Base-by-base conservation (phyloP, 2,888 invertebrate genomes). In the Drosophila prolongata region DNA sequence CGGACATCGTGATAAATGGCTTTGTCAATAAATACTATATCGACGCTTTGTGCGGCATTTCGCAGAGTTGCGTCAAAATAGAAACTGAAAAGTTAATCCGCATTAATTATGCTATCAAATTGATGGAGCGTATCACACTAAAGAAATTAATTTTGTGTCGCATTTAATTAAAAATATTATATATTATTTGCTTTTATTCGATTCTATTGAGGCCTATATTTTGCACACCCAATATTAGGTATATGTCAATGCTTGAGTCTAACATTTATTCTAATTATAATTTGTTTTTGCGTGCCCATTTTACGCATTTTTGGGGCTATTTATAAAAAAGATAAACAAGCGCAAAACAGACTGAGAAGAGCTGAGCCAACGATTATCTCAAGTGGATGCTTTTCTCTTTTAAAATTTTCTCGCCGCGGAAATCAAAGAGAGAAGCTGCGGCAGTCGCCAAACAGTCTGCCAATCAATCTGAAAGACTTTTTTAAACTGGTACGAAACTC, bases 401-500 rank as follows among this genome's bases (percentile, higher is more conserved):
- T 53, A 34, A 40, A 14, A 19, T 40, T 40, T 55, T 58, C 40
- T n/a, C 37, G 24, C 13, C 19, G 8, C 27, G 11, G n/a, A 53
- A 27, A 38, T 37, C 24, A 14, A 16, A 14, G 34, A 57, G 57
- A 50, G 49, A 13, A 11, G 27, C 49, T 30, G 24, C 13, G 10
- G 38, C 49, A 58, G 83, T 24, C 84, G 82, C 79, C 87, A 75
- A 27, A 55, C 57, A 52, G 87, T 83, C 85, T 87, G 70, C 64
- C 35, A 56, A 73, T 60, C 49, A 13, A 38, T 13, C 5, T 24
- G 3, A 8, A 62, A 27, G 52, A 38, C 8, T 13, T 30, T n/a
- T 60, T 35, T 4, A 5, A 50, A 61, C 64, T 43, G 49, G 49
- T 61, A 37, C 5, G 10, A 30, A 34, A 49, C 59, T 27, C 49